Conservation (phyloP, 23 tunicate genomes). For the Trididemnum nubilum region DNA sequence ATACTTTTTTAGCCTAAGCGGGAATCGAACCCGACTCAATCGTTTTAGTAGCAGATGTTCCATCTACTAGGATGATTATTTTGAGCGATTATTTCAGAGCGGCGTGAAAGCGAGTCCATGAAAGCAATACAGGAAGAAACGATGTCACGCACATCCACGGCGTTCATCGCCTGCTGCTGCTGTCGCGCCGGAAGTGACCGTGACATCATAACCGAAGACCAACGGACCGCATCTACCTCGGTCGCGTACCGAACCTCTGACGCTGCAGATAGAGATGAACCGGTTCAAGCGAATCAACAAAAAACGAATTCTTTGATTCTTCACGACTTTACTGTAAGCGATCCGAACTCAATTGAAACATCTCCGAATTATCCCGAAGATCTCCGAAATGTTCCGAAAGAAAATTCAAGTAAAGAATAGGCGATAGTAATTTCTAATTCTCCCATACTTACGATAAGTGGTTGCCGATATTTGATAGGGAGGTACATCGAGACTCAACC, state of each 20-base stretch:
- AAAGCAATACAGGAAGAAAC: not conserved
- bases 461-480: too few relatives aligned
- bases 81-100: too few relatives aligned
- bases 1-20: too few relatives aligned
- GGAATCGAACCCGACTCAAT: too few relatives aligned
- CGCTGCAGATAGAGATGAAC: not conserved
- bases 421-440: too few relatives aligned
- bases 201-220: slow-evolving; percentile 30
- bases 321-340: not conserved
- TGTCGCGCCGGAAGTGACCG: slow-evolving; percentile 37
- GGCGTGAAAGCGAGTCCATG: not conserved
- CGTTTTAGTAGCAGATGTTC: too few relatives aligned
- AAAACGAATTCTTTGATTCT: not conserved
- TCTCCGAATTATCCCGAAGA: not conserved
- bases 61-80: too few relatives aligned
- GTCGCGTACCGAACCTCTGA: not conserved
- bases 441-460: too few relatives aligned
- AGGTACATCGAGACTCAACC: too few relatives aligned
- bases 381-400: not conserved
- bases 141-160: slow-evolving; percentile 1
- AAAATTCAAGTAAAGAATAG: not conserved
- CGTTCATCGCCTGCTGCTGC: slow-evolving; percentile 48
- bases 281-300: not conserved
- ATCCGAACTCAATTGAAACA: not conserved
- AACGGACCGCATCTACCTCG: slow-evolving; percentile 11